These are phyloP conservation scores for Lonchura striata DNA, from an alignment of 2,113 vertebrate genomes.

Conservation along the genomic window DNA sequence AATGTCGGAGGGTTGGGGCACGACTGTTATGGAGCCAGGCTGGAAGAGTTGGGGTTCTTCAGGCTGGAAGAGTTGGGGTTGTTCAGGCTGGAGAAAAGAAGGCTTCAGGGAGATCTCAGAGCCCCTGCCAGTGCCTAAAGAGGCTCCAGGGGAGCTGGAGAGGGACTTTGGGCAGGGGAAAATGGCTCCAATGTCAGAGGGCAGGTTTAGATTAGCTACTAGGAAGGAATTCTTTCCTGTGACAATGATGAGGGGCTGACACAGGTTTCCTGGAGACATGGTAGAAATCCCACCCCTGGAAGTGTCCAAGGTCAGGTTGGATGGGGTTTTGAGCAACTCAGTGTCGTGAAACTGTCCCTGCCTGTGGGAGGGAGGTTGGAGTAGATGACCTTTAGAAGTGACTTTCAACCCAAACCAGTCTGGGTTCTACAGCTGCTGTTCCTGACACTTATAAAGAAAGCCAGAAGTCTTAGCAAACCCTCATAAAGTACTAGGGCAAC, in stretches of 20 bases:
- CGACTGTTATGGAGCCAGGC: neutral
- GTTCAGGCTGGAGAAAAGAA: neutral
- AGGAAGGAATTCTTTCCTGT: neutral
- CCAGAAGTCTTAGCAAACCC: neutral
- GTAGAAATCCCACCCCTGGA: neutral
- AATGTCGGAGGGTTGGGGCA: neutral
- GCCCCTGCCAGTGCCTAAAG: neutral
- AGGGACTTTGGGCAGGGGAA: neutral
- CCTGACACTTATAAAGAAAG: neutral
- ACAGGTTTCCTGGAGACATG: neutral
- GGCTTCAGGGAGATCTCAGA: neutral
- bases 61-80: neutral
- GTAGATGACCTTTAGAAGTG: neutral
- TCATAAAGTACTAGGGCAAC: accelerated
- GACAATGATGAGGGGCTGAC: neutral
- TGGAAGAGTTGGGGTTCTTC: neutral
- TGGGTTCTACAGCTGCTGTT: neutral
- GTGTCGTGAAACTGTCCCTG: neutral
- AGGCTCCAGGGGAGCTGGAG: neutral
- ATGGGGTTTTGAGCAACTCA: neutral
- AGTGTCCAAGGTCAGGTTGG: no score
- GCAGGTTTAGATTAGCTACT: neutral
- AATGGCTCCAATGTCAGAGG: neutral
- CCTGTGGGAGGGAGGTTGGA: accelerated
- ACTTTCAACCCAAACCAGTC: neutral